phyloP scores from a whole-genome alignment of 2,888 invertebrate species.

The Lydus trimaculatus region DNA sequence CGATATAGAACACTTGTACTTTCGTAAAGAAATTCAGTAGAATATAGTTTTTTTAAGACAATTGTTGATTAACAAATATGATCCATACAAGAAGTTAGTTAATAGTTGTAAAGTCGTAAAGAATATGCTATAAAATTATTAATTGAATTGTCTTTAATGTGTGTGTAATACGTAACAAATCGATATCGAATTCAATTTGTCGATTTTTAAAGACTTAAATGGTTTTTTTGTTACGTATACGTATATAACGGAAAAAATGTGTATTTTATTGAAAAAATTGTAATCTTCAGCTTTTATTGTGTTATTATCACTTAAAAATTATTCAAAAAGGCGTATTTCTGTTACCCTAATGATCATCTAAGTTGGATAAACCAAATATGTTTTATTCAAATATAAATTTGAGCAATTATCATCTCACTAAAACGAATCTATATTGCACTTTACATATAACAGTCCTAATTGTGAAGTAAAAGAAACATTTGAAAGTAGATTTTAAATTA shows the following conservation, averaged over 20 bases:
- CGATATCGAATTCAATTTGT: neutral
- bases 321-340: too few species aligned
- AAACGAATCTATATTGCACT: slow-evolving; percentile 3
- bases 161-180: slow-evolving; percentile 1
- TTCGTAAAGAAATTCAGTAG: neutral
- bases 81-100: neutral
- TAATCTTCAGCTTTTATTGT: too few species aligned
- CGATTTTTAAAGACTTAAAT: too few species aligned
- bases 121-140: neutral
- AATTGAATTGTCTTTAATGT: neutral
- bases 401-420: slow-evolving; percentile 5
- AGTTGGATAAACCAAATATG: too few species aligned
- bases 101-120: slow-evolving; percentile 1
- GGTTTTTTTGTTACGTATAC: slow-evolving; percentile 20
- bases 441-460: slow-evolving; percentile 4
- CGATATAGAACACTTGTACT: slow-evolving; percentile 16
- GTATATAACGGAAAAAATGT: too few species aligned
- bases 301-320: too few species aligned
- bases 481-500: slow-evolving; percentile 11
- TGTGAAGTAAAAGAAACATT: slow-evolving; percentile 6
- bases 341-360: too few species aligned
- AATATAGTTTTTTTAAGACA: neutral
- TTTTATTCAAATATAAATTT: slow-evolving; percentile 4
- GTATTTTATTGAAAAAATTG: too few species aligned
- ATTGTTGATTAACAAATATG: neutral